phyloP scores from a whole-genome alignment of 2,113 vertebrate species.

The Megaptera novaeangliae region DNA sequence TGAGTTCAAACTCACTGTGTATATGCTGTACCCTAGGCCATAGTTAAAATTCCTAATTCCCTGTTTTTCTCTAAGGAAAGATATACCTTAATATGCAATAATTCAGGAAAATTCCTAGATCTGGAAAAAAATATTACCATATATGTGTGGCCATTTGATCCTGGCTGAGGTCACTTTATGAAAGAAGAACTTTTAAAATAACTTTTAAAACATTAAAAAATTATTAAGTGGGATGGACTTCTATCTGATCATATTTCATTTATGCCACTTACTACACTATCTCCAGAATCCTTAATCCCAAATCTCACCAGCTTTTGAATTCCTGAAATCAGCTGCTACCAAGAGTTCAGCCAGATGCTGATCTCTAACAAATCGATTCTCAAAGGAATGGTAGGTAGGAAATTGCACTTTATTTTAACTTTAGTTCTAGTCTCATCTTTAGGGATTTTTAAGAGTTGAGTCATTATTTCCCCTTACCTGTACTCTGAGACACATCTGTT shows the following conservation, averaged over 20 bases:
- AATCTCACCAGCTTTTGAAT: background rate
- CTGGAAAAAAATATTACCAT: background rate
- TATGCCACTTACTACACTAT: background rate
- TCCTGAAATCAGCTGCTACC: background rate
- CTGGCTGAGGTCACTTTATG: background rate
- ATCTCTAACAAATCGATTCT: background rate
- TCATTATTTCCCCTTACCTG: constrained; percentile 20
- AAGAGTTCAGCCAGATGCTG: background rate
- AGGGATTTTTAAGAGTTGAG: background rate
- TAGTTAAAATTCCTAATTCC: background rate
- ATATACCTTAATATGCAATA: background rate
- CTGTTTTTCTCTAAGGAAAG: background rate
- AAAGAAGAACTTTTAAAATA: background rate
- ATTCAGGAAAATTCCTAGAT: background rate
- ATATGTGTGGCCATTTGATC: background rate
- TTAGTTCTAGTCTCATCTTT: background rate
- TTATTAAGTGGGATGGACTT: background rate
- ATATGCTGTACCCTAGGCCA: background rate
- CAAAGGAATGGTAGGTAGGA: background rate
- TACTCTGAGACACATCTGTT: constrained; percentile 10
- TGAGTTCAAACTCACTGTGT: background rate
- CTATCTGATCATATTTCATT: background rate
- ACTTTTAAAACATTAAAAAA: background rate
- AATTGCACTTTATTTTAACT: constrained; percentile 33
- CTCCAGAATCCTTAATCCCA: background rate